phyloP scores from a whole-genome alignment of 2,888 invertebrate species.

The Hypsopygia costalis region DNA sequence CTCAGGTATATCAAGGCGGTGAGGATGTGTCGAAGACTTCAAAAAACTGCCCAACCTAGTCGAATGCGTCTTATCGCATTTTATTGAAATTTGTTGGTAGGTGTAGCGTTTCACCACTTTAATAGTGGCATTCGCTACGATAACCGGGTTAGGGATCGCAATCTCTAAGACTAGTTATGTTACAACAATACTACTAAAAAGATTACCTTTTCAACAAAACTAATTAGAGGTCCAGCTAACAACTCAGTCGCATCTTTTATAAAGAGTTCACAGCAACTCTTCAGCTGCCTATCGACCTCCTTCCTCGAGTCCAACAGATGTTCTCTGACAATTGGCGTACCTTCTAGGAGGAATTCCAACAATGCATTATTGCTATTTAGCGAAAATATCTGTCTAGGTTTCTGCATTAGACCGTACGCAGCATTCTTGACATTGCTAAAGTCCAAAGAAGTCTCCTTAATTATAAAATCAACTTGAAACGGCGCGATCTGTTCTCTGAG shows the following conservation, averaged over 20 bases:
- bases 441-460: constrained; percentile 96
- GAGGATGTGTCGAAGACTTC: too few species aligned
- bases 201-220: constrained; percentile 86
- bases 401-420: constrained; percentile 87
- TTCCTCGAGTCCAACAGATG: constrained; percentile 96
- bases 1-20: too few species aligned
- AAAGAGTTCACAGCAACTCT: constrained; percentile 93
- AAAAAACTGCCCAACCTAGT: too few species aligned
- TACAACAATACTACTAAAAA: too few species aligned
- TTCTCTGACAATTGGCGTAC: constrained; percentile 96
- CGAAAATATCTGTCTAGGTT: constrained; percentile 92
- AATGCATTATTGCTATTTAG: constrained; percentile 94
- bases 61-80: too few species aligned
- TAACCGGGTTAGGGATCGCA: too few species aligned
- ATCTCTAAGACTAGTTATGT: too few species aligned
- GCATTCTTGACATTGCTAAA: constrained; percentile 95
- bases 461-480: constrained; percentile 96
- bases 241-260: constrained; percentile 89
- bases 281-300: constrained; percentile 96
- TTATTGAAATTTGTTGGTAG: too few species aligned
- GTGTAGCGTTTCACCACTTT: too few species aligned
- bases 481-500: constrained; percentile 98
- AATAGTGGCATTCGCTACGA: too few species aligned
- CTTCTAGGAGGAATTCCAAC: constrained; percentile 94
- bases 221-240: constrained; percentile 86